Evolutionary conservation across 2,113 vertebrate genomes (phyloP).

Genomic region (Nothobranchius furzeri): DNA sequence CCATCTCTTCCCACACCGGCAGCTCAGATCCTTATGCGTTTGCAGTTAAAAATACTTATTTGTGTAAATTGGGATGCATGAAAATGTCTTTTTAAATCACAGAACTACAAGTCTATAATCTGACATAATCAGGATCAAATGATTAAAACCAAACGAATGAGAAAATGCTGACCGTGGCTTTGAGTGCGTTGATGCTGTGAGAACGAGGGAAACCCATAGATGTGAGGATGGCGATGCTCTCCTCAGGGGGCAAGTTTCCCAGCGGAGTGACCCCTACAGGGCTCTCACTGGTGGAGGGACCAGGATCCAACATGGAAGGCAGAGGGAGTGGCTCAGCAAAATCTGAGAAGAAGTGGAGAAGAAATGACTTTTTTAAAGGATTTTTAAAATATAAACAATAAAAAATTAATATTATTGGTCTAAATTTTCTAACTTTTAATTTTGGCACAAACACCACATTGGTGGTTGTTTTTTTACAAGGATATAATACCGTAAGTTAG

Average conservation of each 20-base stretch:
- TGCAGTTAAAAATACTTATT: conserved; percentile 13
- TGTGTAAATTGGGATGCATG: background rate
- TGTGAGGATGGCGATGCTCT: conserved; percentile 91
- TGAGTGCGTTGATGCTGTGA: conserved; percentile 87
- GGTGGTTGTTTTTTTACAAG: too few relatives aligned
- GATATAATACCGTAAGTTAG: too few relatives aligned
- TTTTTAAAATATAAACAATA: too few relatives aligned
- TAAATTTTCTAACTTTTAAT: too few relatives aligned
- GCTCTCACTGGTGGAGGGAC: conserved; percentile 78
- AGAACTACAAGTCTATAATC: too few relatives aligned
- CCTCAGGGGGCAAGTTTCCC: conserved; percentile 91
- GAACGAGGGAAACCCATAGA: conserved; percentile 96
- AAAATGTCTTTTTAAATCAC: too few relatives aligned
- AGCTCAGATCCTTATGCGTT: background rate
- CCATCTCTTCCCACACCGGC: background rate
- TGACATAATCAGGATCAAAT: background rate
- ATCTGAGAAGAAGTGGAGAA: conserved; percentile 74
- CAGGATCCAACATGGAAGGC: conserved; percentile 82
- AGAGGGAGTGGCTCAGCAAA: conserved; percentile 91
- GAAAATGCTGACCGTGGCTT: conserved; percentile 86
- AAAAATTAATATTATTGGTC: too few relatives aligned
- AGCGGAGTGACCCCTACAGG: conserved; percentile 69
- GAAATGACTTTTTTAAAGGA: background rate
- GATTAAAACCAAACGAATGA: background rate
- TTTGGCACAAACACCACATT: too few relatives aligned